Conservation (phyloP, 2,797 vertebrate species). For the Furcifer pardalis region DNA sequence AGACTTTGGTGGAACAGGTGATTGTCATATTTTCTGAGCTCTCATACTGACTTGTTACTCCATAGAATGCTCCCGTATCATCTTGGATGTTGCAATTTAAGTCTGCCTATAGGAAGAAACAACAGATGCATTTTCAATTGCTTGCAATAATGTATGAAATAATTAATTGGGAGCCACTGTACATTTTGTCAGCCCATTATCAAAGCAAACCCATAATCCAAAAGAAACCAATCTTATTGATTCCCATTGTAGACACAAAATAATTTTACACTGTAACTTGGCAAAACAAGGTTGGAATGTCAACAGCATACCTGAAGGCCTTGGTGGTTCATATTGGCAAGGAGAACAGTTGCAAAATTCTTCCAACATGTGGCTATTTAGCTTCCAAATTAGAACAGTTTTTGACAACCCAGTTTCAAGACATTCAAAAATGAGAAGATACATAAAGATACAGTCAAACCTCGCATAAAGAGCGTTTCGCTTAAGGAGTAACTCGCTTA, state of each 20-base stretch:
- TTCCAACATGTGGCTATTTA: background rate
- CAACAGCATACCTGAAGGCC: background rate
- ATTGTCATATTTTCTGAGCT: conserved; percentile 99
- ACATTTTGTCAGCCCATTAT: background rate
- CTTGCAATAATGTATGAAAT: conserved; percentile 1
- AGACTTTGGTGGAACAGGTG: conserved; percentile 99
- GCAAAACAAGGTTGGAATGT: background rate
- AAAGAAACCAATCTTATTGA: background rate
- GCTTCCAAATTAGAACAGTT: background rate
- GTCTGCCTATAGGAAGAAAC: conserved; percentile 84
- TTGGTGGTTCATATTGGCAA: background rate
- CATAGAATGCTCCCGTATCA: conserved; percentile 93
- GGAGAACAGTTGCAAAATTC: background rate
- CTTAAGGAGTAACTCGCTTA: too few relatives aligned
- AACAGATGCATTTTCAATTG: conserved; percentile 17
- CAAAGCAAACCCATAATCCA: too few relatives aligned
- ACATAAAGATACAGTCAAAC: too few relatives aligned
- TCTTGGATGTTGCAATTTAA: conserved; percentile 98
- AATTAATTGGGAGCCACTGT: background rate
- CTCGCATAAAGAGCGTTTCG: too few relatives aligned
- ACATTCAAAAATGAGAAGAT: conserved; percentile 5
- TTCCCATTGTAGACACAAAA: background rate
- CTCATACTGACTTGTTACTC: conserved; percentile 97
- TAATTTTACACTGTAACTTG: background rate
- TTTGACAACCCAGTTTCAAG: background rate